Evolutionary conservation across 2,113 vertebrate species (phyloP), one percentile per base, ranked within the genome.

Genomic region (Hemiprocne comata): DNA sequence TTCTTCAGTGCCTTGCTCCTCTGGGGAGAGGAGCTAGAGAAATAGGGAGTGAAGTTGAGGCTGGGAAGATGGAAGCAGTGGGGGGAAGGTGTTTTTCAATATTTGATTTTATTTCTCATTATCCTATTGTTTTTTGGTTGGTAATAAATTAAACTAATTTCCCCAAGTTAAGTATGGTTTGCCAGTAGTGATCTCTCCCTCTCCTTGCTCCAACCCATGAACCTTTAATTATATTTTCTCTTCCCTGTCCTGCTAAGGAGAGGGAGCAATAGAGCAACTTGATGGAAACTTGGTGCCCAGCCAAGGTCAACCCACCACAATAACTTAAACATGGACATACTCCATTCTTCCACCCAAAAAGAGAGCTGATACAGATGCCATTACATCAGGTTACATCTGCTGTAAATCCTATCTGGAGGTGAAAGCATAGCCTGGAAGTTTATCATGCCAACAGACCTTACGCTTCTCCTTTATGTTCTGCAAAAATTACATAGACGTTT

Each of bases 361-460:
- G 18, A 20, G 29, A 74, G 36, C 21, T 10, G 25, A 87, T 55
- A 12, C 5, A 66, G 40, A 51, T 87, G 76, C 54, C 65, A 2
- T 51, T 76, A 36, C 2, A 1, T 14, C 12, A 17, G 2, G 4
- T 19, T 13, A 48, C 0, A 5, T 46, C 33, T 77, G 25, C 28
- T 51, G 26, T 33, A 86, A 58, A 83, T 77, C 50, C 55, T 48
- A 5, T 21, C 55, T 85, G 57, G 8, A 25, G 70, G 14, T 48
- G 46, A 70, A 3, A 81, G 4, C 16, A 50, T 8, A 70, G 11
- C 44, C 38, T 78, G 13, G 36, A 81, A 77, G 14, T 3, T 2
- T 40, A 53, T 33, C 42, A 13, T 3, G 1, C 67, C 42, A 65
- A 57, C 0, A 2, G 6, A 3, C 26, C 10, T 91, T 53, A 60